Conservation (phyloP, 2,888 invertebrate genomes). For the Meteorus colon region DNA sequence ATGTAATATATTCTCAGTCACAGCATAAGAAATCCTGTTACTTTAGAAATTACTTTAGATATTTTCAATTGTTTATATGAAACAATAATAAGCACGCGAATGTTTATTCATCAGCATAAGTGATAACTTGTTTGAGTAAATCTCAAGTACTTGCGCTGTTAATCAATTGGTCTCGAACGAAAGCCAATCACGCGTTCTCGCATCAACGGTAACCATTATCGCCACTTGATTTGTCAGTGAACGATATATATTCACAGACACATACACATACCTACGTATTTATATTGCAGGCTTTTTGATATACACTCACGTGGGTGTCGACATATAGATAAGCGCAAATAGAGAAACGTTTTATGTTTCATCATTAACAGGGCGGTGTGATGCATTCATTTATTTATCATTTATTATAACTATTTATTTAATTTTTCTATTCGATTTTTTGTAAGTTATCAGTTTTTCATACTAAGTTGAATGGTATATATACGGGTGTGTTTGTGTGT, state of each 20-base stretch:
- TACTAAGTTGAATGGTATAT: constrained; percentile 3
- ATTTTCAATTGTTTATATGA: too few relatives aligned
- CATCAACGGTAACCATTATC: background rate
- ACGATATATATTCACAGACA: constrained; percentile 15
- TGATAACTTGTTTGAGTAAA: background rate
- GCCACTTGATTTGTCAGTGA: constrained; percentile 16
- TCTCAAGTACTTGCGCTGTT: background rate
- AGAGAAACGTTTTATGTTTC: constrained; percentile 25
- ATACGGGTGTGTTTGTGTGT: background rate
- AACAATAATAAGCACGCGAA: too few relatives aligned
- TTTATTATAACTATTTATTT: background rate
- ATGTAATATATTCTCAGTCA: too few relatives aligned
- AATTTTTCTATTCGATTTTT: constrained; percentile 4
- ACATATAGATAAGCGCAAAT: constrained; percentile 11
- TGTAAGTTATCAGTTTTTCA: background rate
- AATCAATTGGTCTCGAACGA: constrained; percentile 35
- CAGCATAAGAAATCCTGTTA: too few relatives aligned
- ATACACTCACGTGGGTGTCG: constrained; percentile 31
- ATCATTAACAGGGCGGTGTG: constrained; percentile 10
- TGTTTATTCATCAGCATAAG: too few relatives aligned
- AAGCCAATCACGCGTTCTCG: constrained; percentile 48
- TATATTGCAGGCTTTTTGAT: constrained; percentile 19
- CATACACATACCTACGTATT: background rate
- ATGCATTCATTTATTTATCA: constrained; percentile 1
- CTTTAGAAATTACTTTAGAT: too few relatives aligned